phyloP scores from a whole-genome alignment of 2,113 vertebrate species.

The Lepisosteus oculatus region DNA sequence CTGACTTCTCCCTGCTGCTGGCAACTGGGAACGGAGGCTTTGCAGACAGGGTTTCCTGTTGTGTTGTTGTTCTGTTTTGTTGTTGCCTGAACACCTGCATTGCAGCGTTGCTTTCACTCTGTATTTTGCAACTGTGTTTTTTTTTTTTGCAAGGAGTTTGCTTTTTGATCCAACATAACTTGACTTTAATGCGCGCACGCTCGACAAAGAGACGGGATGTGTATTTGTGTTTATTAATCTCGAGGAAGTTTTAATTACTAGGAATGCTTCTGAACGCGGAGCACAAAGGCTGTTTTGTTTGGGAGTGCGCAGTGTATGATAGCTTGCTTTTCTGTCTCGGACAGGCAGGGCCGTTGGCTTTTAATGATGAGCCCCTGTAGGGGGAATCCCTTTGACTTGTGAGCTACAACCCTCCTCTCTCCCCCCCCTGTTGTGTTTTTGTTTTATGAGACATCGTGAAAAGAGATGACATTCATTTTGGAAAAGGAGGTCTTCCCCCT shows the following conservation, averaged over 20 bases:
- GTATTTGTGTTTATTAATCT: too few species aligned
- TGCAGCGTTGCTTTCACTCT: too few species aligned
- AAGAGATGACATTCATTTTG: slow-evolving; percentile 17
- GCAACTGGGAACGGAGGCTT: slow-evolving; percentile 44
- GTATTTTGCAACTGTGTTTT: not conserved
- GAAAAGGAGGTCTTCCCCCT: not conserved
- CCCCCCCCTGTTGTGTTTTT: slow-evolving; percentile 10
- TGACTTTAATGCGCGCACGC: too few species aligned
- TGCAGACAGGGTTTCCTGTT: slow-evolving; percentile 23
- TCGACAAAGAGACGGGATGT: too few species aligned
- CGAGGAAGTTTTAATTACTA: too few species aligned
- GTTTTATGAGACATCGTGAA: slow-evolving; percentile 20
- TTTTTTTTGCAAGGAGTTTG: not conserved
- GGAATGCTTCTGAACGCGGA: too few species aligned
- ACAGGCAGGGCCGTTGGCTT: slow-evolving; percentile 6
- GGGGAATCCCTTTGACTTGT: slow-evolving; percentile 21
- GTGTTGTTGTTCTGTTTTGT: slow-evolving; percentile 26
- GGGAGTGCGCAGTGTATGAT: not conserved
- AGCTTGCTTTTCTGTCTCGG: not conserved
- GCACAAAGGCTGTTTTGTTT: slow-evolving; percentile 7
- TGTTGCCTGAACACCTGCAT: not conserved
- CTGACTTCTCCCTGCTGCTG: slow-evolving; percentile 55
- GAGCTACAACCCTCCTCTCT: not conserved
- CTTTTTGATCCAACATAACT: too few species aligned
- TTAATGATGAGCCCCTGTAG: slow-evolving; percentile 9